Conservation (phyloP, 1,140 invertebrate genomes). For the Drosophila saltans region DNA sequence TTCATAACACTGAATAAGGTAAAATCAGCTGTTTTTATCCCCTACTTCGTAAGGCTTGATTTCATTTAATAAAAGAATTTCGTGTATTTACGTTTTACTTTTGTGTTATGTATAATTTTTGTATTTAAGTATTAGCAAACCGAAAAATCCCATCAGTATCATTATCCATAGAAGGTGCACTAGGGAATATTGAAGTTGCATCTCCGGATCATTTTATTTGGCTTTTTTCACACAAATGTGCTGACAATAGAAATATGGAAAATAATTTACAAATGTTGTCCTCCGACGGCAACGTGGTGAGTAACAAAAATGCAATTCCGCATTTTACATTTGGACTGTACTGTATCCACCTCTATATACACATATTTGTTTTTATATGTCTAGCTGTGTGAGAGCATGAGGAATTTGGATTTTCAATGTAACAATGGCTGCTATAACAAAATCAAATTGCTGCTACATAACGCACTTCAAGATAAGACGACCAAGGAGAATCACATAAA, state of each 20-base stretch:
- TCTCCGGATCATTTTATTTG: background rate
- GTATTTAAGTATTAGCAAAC: no score
- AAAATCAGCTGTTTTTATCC: background rate
- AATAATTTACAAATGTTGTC: background rate
- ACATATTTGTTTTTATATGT: background rate
- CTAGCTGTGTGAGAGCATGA: background rate
- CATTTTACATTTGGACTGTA: background rate
- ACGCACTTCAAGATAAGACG: background rate
- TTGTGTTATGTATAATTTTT: background rate
- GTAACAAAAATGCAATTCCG: background rate
- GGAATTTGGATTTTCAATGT: background rate
- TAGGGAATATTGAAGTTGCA: no score
- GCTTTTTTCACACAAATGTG: no score
- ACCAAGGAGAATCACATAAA: background rate
- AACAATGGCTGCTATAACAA: conserved; percentile 1
- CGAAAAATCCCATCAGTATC: no score
- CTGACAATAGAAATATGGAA: background rate
- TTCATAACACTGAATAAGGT: background rate
- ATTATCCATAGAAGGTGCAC: no score
- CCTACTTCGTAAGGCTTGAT: background rate
- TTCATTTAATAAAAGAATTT: background rate
- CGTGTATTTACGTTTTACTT: background rate
- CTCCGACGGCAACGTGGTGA: background rate
- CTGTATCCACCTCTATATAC: background rate
- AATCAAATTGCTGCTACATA: conserved; percentile 7